Percentiles rank a stretch among this genome's conserved stretches.
Conservation (phyloP, 1,140 invertebrate genomes). For the Cyrtorhinus lividipennis region DNA sequence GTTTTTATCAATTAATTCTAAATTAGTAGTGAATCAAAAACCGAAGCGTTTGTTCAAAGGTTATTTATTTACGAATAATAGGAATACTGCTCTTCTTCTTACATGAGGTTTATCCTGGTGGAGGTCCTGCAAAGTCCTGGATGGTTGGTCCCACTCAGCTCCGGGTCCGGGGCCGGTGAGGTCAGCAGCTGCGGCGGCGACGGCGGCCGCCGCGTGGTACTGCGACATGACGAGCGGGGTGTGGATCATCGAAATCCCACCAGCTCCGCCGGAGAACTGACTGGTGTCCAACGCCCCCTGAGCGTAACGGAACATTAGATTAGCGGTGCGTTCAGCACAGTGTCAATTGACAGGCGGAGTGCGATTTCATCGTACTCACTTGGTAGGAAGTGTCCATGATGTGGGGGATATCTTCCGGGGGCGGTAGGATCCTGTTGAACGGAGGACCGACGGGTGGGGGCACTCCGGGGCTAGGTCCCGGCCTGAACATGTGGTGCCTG, state of each 20-base stretch:
- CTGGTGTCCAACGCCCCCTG: conserved; percentile 12
- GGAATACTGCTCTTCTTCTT: neutral
- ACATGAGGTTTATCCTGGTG: conserved; percentile 19
- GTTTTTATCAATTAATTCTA: no score
- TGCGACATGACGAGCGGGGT: neutral
- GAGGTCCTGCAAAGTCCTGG: conserved; percentile 11
- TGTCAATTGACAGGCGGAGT: no score
- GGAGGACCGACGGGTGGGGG: conserved; percentile 6
- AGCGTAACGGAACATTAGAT: neutral
- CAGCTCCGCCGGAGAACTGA: conserved; percentile 2
- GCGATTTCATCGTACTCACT: no score
- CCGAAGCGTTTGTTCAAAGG: no score
- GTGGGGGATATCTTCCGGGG: conserved; percentile 17
- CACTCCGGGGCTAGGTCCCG: conserved; percentile 6
- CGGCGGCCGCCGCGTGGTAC: conserved; percentile 10
- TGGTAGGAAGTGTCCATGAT: conserved; percentile 17
- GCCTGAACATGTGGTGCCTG: conserved; percentile 15
- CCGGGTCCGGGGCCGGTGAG: neutral
- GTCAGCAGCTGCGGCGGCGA: conserved; percentile 6
- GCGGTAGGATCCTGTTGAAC: conserved; percentile 9
- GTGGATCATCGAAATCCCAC: conserved; percentile 13
- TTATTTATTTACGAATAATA: no score
- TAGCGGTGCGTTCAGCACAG: neutral
- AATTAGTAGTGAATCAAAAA: no score
- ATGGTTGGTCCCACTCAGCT: conserved; percentile 10